Base-by-base conservation (phyloP, 2,888 invertebrate genomes). In the Margaritifera margaritifera region DNA sequence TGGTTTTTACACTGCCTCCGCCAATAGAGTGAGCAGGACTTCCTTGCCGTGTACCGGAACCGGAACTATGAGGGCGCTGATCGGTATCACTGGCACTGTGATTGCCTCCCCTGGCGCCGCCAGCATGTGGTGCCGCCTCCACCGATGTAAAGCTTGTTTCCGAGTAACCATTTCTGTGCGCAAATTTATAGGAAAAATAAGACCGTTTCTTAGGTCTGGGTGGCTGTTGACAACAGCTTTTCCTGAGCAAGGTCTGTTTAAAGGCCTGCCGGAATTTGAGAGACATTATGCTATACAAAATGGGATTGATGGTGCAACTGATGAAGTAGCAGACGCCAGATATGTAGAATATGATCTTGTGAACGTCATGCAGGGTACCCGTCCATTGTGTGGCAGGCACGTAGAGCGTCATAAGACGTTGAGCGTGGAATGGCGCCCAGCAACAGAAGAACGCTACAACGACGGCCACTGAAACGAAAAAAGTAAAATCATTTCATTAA, bases 281-380 rank as follows among this genome's bases (percentile, higher is more conserved):
- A 18, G 96, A 97, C 96, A 98, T 96, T 66, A 96, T 94, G 90
- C 97, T 95, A 91, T 98, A 98, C 55, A 97, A 92, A 75, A 97
- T 92, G 0, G 98, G 97, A 90, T 98, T 98, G 86, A 97, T 94
- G 84, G 95, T 96, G 18, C 97, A 96, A 11, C 96, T 96, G 80
- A 97, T 90, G 90, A 96, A 98, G 91, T 97, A 97, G 72, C 96
- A 93, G 0, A 97, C 93, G 0, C 97, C 97, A 0, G 96, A 96
- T 54, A 94, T 92, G 89, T 97, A 95, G 5, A 94, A 95, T 68
- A 95, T 91, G 64, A 93, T 91, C 66, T 92, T 92, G 89, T 94
- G 94, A 50, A 96, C 91, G 91, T 95, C 84, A 50, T 81, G 91
- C 20, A 81, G 77, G 24, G 79, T 70, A 6, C 78, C 74, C 0